Base-by-base conservation (phyloP, 2,888 invertebrate genomes). In the Cheilosia variabilis region DNA sequence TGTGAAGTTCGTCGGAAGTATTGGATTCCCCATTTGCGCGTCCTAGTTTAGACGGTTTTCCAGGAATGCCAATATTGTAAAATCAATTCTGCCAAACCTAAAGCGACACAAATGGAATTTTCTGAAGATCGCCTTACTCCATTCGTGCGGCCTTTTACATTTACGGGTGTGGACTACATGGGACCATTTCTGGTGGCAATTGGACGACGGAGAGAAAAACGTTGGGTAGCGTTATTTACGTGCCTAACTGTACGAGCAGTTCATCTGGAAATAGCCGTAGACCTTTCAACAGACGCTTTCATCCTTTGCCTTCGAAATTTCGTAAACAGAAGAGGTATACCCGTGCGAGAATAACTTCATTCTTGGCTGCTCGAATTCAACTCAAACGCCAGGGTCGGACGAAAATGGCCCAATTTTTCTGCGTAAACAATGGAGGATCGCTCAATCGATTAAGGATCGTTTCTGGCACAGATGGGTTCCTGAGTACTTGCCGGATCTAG, bases 101-200 rank as follows among this genome's bases (percentile, higher is more conserved):
- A 2, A n/a, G 24, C 5, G 43, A 83, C 87, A 9, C 53, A 53
- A 19, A 88, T 87, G 87, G 87, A 63, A 17, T 4, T 22, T 45
- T 2, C 24, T 24, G 24, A 24, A 24, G 24, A 4, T 24, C 24
- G 4, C 24, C 24, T 24, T 24, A 24, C 24, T 2, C 24, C 24
- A 2, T 24, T 24, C 24, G 24, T 24, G 4, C 24, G 24, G 24
- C 43, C 60, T 1, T 50, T 37, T 9, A 50, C 55, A 31, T 47
- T 52, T 17, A 47, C 68, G 6, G 57, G 45, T 0, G 43, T 69
- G 2, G 47, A 69, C 19, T 69, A 69, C 15, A 57, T 47, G 17
- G 68, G 57, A 19, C 45, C 45, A 2, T 45, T 58, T 3, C 4
- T 50, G 4, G 24, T 58, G 0, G 37, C 58, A 2, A 50, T 58